These are phyloP conservation scores for Agelastica alni DNA, from an alignment of 2,888 invertebrate genomes.

Conservation along the genomic window DNA sequence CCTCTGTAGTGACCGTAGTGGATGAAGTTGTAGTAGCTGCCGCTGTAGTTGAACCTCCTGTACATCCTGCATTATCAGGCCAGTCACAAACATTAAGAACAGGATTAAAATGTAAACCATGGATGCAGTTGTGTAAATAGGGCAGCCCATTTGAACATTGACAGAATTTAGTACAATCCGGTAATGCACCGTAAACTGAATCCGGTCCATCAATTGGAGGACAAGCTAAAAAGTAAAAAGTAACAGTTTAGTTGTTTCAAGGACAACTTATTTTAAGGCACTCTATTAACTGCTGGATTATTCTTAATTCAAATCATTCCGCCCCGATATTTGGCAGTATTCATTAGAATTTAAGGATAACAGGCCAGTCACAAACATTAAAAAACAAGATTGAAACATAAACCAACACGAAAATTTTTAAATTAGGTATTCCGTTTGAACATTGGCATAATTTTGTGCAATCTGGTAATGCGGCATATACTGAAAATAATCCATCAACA, in stretches of 20 bases:
- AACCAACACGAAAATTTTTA: slow-evolving; percentile 30
- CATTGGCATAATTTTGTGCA: slow-evolving; percentile 37
- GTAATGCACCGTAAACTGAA: slow-evolving; percentile 24
- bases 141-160: slow-evolving; percentile 29
- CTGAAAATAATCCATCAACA: slow-evolving; percentile 24
- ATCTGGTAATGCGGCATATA: slow-evolving; percentile 26
- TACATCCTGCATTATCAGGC: slow-evolving; percentile 17
- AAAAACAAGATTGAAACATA: slow-evolving; percentile 33
- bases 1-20: neutral
- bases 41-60: neutral
- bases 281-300: too few species aligned
- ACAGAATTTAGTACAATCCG: slow-evolving; percentile 28
- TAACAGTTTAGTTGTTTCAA: too few species aligned
- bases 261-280: too few species aligned
- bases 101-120: slow-evolving; percentile 29
- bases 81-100: slow-evolving; percentile 26
- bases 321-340: too few species aligned
- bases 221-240: slow-evolving; percentile 15
- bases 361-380: slow-evolving; percentile 36
- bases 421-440: slow-evolving; percentile 31
- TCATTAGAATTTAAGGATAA: too few species aligned
- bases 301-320: too few species aligned
- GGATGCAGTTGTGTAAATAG: slow-evolving; percentile 25
- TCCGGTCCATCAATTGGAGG: slow-evolving; percentile 21
- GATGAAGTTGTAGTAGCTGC: neutral